Evolutionary conservation across 2,888 invertebrate species (phyloP).

Genomic region (Drosophila mayaguana): DNA sequence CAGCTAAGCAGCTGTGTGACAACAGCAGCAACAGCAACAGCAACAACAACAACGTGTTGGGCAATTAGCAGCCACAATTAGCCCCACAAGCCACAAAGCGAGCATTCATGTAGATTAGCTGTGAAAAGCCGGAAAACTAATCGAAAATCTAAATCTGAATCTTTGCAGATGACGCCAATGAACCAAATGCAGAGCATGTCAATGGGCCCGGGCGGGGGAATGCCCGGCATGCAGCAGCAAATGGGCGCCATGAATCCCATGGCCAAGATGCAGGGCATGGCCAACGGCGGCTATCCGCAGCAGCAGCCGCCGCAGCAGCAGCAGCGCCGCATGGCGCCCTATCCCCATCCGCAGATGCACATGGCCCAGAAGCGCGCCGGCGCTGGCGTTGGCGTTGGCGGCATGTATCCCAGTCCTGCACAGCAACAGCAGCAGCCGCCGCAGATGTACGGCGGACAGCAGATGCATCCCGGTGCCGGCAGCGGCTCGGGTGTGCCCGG

Average conservation of each 20-base stretch:
- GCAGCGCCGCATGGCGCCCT: constrained; percentile 91
- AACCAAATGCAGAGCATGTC: constrained; percentile 91
- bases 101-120: constrained; percentile 1
- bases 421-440: constrained; percentile 84
- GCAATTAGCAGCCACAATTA: constrained; percentile 47
- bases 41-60: constrained; percentile 46
- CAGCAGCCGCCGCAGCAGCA: constrained; percentile 77
- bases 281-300: constrained; percentile 88
- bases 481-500: constrained; percentile 75
- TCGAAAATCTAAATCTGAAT: constrained; percentile 34
- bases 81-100: constrained; percentile 16
- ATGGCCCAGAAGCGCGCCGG: constrained; percentile 90
- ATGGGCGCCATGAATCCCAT: constrained; percentile 89
- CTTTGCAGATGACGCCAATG: constrained; percentile 89
- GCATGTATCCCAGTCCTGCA: constrained; percentile 86
- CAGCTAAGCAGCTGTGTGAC: constrained; percentile 44
- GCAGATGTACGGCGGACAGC: constrained; percentile 82
- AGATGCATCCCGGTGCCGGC: constrained; percentile 82
- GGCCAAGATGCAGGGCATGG: constrained; percentile 87
- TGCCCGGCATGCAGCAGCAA: constrained; percentile 85
- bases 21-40: constrained; percentile 32
- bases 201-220: constrained; percentile 86
- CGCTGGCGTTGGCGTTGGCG: constrained; percentile 55
- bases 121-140: not conserved
- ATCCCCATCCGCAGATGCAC: constrained; percentile 94